These are phyloP conservation scores for Ophioninae sp. DNA, from an alignment of 2,888 invertebrate genomes.

Conservation along the genomic window DNA sequence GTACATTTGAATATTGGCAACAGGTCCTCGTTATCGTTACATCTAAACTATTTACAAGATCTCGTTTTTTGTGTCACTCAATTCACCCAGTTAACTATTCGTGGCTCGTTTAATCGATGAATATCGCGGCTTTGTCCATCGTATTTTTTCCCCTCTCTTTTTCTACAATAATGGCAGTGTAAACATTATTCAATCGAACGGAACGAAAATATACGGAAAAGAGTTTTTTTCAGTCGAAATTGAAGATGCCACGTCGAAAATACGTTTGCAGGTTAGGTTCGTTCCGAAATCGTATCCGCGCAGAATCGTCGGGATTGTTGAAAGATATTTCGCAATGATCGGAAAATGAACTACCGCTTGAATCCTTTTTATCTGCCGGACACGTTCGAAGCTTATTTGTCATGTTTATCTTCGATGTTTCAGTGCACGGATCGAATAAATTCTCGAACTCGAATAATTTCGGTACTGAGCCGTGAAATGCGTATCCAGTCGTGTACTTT, in stretches of 20 bases:
- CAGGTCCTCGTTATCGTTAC: slow-evolving; percentile 59
- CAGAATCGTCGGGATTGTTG: neutral
- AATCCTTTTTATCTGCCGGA: slow-evolving; percentile 5
- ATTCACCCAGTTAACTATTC: slow-evolving; percentile 47
- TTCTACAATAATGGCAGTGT: slow-evolving; percentile 64
- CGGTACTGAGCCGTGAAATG: neutral
- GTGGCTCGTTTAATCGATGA: slow-evolving; percentile 56
- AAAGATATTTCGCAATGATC: slow-evolving; percentile 1
- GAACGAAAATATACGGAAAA: slow-evolving; percentile 14
- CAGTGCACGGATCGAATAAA: neutral
- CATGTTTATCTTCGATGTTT: neutral
- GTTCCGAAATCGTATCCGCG: neutral
- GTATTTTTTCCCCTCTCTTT: slow-evolving; percentile 35
- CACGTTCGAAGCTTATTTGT: slow-evolving; percentile 26
- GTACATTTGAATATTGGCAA: slow-evolving; percentile 63
- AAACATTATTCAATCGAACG: slow-evolving; percentile 43
- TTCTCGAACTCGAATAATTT: neutral
- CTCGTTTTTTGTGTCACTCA: slow-evolving; percentile 26
- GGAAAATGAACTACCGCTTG: neutral
- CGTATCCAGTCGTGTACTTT: slow-evolving; percentile 22
- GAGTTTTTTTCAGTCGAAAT: slow-evolving; percentile 26
- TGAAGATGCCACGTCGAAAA: slow-evolving; percentile 16
- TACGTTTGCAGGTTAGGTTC: slow-evolving; percentile 5
- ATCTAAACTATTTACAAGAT: slow-evolving; percentile 63
- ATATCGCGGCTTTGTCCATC: slow-evolving; percentile 39